Percentiles rank a stretch among this genome's conserved stretches.
Evolutionary conservation across 2,888 invertebrate genomes (phyloP).

Genomic region (Odontocerum albicorne): DNA sequence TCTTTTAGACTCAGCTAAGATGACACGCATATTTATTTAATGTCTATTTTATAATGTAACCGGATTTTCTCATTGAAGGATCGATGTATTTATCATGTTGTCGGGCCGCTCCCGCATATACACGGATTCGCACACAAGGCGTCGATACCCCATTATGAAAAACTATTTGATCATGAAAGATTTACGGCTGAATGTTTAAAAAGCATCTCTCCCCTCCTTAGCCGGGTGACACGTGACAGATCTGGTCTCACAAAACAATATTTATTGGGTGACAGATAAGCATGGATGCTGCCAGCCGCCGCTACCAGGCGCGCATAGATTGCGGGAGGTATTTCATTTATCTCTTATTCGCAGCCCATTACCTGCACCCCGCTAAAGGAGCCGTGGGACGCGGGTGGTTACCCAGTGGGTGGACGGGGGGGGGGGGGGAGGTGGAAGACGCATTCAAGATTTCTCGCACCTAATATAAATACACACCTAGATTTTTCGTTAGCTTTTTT

Average conservation of each 20-base stretch:
- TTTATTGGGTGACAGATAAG: constrained; percentile 37
- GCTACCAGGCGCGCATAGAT: constrained; percentile 26
- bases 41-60: background rate
- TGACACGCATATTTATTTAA: no score
- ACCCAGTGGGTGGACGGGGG: no score
- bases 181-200: constrained; percentile 32
- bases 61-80: constrained; percentile 11
- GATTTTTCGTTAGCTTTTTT: no score
- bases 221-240: constrained; percentile 33
- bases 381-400: no score
- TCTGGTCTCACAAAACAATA: constrained; percentile 37
- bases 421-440: no score
- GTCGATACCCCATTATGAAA: constrained; percentile 31
- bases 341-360: constrained; percentile 37
- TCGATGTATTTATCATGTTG: constrained; percentile 16
- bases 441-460: no score
- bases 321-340: constrained; percentile 32
- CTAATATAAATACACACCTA: no score
- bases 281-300: constrained; percentile 26
- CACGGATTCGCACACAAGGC: background rate
- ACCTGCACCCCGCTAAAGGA: constrained; percentile 28
- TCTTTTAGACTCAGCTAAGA: no score
- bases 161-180: constrained; percentile 37
- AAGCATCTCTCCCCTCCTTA: constrained; percentile 2
- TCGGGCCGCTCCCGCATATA: constrained; percentile 1